Percentiles rank a stretch among this genome's conserved stretches.
These are phyloP conservation scores for Nyctibius bracteatus DNA, from an alignment of 2,113 vertebrate species.

Conservation along the genomic window DNA sequence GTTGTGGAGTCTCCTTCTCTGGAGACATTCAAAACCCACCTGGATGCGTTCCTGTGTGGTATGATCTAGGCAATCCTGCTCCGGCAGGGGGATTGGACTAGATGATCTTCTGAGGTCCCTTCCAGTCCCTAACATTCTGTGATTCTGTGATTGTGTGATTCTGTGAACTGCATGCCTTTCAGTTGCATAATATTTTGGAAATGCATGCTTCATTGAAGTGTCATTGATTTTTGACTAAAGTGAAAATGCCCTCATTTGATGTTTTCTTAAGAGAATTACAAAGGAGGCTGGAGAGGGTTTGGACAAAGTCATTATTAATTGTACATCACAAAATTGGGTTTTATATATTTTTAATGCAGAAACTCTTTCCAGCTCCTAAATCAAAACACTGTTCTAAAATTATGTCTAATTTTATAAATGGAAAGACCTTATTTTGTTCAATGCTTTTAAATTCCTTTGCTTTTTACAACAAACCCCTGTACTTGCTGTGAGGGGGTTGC, in stretches of 20 bases:
- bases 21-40: no score
- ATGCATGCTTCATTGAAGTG: constrained; percentile 70
- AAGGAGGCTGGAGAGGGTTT: constrained; percentile 61
- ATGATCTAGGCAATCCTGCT: no score
- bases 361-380: constrained; percentile 54
- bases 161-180: constrained; percentile 48
- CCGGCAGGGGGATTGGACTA: no score
- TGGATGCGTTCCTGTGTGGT: no score
- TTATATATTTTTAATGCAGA: constrained; percentile 70
- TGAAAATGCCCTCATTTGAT: constrained; percentile 73
- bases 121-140: no score
- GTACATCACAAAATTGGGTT: constrained; percentile 70
- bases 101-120: no score
- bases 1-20: no score
- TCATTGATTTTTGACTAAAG: constrained; percentile 78
- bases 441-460: constrained; percentile 51
- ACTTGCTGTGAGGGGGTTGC: constrained; percentile 37
- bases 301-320: constrained; percentile 76
- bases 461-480: constrained; percentile 46
- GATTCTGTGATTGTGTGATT: no score
- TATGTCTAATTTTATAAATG: constrained; percentile 58
- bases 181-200: constrained; percentile 66
- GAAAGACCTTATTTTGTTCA: constrained; percentile 40
- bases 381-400: constrained; percentile 64
- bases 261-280: constrained; percentile 73